Base-by-base conservation (phyloP, 1,140 invertebrate species). In the Drosophila mauritiana region DNA sequence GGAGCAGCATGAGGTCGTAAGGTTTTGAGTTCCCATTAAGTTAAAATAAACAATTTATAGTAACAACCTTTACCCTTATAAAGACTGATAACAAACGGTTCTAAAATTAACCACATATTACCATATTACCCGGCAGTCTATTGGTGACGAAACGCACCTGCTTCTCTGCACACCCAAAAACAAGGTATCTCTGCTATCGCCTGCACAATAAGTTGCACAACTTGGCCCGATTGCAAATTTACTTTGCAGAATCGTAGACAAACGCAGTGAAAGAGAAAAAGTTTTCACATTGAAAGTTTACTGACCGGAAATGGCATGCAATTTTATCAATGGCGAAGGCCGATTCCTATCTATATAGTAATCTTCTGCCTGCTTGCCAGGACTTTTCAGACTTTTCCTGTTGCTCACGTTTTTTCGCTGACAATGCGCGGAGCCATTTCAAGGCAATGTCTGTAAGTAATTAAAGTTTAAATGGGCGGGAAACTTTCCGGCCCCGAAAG, bases 231-330 rank as follows among this genome's bases (percentile, higher is more conserved):
- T 80, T 75, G 69, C 54, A 62, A 78, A 68, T 81, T 67, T 64
- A 76, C 57, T 68, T 69, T 61, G 39, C 46, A 43, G 39, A 61
- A 37, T 25, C 8, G 17, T 12, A 40, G 31, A 58, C 20, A 17
- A 46, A 46, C 42, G 37, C 15, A 48, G 49, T 31, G 31, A 8
- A 13, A 6, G 4, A 12, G 7, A 52, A 80, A 72, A 88, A 67
- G 51, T 83, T 88, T 78, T 53, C 65, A 34, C 65, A 79, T 73
- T 61, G 64, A 67, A 89, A 88, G 83, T 88, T 88, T 88, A 88
- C 67, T 89, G 84, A 89, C 83, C 83, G 84, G 79, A 88, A 88
- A 83, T 80, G 83, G 84, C 83, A 73, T 89, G 76, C 79, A 83
- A 77, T 83, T 88, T 89, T 83, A 89, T 83, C 84, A 88, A 77